These are phyloP conservation scores for Argyrosomus japonicus DNA, from an alignment of 2,113 vertebrate genomes.

Conservation along the genomic window DNA sequence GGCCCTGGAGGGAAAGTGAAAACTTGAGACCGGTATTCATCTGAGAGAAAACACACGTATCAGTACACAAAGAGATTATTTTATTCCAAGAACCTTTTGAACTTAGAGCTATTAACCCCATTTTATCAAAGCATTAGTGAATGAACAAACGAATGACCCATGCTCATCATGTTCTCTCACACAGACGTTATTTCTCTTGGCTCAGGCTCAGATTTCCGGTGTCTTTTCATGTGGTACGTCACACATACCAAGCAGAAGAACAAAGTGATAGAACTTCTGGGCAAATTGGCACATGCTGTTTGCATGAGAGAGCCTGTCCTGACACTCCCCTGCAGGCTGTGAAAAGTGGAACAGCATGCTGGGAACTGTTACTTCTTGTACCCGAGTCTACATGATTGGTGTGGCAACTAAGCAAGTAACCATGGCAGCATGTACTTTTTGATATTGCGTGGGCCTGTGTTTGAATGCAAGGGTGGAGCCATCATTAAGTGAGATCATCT, in stretches of 20 bases:
- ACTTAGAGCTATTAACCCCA: not conserved
- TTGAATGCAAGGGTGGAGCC: slow-evolving; percentile 60
- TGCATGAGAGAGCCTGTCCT: not conserved
- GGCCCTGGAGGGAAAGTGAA: not conserved
- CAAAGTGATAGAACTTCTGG: not conserved
- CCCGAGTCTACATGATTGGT: not conserved
- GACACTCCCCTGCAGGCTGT: slow-evolving; percentile 33
- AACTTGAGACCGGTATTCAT: slow-evolving; percentile 2
- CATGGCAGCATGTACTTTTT: slow-evolving; percentile 26
- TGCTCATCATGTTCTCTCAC: slow-evolving; percentile 6
- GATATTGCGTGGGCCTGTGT: slow-evolving; percentile 31
- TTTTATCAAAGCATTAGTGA: not conserved
- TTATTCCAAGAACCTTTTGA: not conserved
- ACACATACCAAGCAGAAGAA: slow-evolving; percentile 55
- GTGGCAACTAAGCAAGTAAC: slow-evolving; percentile 42
- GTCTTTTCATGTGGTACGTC: slow-evolving; percentile 9
- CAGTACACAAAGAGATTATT: not conserved
- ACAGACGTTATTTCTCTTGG: not conserved
- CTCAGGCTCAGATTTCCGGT: not conserved
- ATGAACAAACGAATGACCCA: not conserved
- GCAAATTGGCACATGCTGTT: not conserved
- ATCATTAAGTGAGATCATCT: not conserved
- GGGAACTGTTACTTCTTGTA: slow-evolving; percentile 20
- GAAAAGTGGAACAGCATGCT: not conserved
- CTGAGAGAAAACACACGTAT: not conserved